Percentiles rank a stretch among this genome's conserved stretches.
phyloP scores from a whole-genome alignment of 53 echinoderm and acorn worm species.

The Zoroaster sp. region DNA sequence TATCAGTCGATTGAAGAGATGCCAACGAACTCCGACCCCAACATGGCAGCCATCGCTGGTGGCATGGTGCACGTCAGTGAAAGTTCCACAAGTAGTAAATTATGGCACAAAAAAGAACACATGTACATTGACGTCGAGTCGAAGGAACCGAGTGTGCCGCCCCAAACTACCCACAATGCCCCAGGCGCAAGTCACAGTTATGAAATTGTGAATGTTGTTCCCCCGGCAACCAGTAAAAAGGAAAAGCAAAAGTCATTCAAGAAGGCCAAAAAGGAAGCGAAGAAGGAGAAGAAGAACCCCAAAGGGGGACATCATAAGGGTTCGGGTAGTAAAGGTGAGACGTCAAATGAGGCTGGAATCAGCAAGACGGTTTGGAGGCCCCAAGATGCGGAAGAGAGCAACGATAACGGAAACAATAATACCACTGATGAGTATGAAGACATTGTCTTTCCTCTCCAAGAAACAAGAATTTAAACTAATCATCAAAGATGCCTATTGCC shows the following conservation, averaged over 20 bases:
- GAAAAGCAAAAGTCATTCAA: slow-evolving; percentile 6
- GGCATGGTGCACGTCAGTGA: slow-evolving; percentile 63
- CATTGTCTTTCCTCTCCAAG: slow-evolving; percentile 18
- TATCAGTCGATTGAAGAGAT: slow-evolving; percentile 67
- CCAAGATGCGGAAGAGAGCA: neutral
- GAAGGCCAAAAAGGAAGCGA: slow-evolving; percentile 35
- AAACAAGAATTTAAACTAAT: neutral
- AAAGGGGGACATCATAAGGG: neutral
- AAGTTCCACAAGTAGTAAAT: slow-evolving; percentile 3
- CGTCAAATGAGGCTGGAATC: neutral
- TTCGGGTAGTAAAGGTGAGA: neutral
- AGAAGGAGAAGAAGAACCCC: slow-evolving; percentile 17
- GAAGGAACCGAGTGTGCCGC: neutral
- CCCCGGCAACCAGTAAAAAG: slow-evolving; percentile 5
- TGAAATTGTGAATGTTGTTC: neutral
- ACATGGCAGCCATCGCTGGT: slow-evolving; percentile 41
- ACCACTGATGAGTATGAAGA: slow-evolving; percentile 18
- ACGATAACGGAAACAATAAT: slow-evolving; percentile 21
- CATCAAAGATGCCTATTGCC: too few relatives aligned
- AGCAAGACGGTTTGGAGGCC: neutral
- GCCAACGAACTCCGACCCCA: neutral
- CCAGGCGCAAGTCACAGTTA: neutral
- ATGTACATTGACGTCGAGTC: slow-evolving; percentile 76
- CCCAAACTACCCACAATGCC: neutral
- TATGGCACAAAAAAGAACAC: slow-evolving; percentile 77